A percentile compares a stretch with the other conserved stretches of the same genome.
These are phyloP conservation scores for Orchesella flavescens DNA, from an alignment of 2,888 invertebrate genomes.

Conservation along the genomic window DNA sequence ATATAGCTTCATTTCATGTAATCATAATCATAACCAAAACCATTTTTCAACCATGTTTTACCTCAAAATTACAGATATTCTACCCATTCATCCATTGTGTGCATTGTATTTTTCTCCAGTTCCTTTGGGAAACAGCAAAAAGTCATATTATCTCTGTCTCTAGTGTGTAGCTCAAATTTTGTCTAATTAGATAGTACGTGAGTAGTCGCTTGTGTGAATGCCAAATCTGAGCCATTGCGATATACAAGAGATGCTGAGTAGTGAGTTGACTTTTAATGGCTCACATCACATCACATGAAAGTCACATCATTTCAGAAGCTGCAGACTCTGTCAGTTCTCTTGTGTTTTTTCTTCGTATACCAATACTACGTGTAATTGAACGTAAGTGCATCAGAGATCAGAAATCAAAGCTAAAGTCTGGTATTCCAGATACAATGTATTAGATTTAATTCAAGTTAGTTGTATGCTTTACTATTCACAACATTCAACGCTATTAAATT, in stretches of 20 bases:
- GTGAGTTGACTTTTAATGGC: not conserved
- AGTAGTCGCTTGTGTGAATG: not conserved
- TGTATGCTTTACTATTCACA: too few species aligned
- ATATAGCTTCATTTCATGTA: too few species aligned
- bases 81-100: too few species aligned
- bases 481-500: too few species aligned
- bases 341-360: not conserved
- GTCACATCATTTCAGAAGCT: not conserved
- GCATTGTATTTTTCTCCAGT: too few species aligned
- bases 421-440: too few species aligned
- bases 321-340: not conserved
- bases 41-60: too few species aligned
- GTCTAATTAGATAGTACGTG: not conserved
- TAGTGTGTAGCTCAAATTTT: not conserved
- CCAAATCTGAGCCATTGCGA: not conserved
- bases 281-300: not conserved
- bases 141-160: not conserved
- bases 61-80: too few species aligned
- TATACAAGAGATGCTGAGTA: not conserved
- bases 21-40: too few species aligned
- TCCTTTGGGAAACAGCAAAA: not conserved
- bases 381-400: too few species aligned
- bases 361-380: not conserved
- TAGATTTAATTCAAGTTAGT: too few species aligned
- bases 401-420: too few species aligned